Percentiles rank a stretch among this genome's conserved stretches.
These are phyloP conservation scores for Heliornis fulica DNA, from an alignment of 2,113 vertebrate genomes.

Conservation along the genomic window DNA sequence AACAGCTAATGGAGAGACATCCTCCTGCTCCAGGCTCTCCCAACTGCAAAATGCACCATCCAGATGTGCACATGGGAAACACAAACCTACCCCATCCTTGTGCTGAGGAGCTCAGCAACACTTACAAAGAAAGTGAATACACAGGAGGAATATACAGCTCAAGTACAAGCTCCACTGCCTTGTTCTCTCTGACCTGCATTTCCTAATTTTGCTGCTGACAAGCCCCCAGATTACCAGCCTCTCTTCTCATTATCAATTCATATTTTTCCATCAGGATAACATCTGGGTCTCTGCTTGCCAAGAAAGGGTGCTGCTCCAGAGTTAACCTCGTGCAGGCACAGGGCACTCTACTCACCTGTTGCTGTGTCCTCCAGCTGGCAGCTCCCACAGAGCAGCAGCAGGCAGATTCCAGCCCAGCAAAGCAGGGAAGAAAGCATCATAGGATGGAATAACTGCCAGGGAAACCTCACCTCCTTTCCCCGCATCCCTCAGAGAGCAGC, in stretches of 20 bases:
- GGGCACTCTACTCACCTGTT: not conserved
- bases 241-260: too few species aligned
- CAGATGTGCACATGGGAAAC: rapidly evolving
- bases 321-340: not conserved
- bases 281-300: not conserved
- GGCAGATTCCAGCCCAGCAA: not conserved
- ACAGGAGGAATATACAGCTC: not conserved
- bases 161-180: not conserved
- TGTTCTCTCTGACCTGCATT: not conserved
- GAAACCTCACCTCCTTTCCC: not conserved
- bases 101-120: not conserved
- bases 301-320: not conserved
- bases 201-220: not conserved
- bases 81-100: not conserved
- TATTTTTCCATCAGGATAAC: not conserved
- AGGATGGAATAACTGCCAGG: not conserved
- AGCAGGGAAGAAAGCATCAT: rapidly evolving
- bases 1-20: not conserved
- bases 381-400: not conserved
- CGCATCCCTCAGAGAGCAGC: rapidly evolving
- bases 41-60: rapidly evolving
- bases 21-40: not conserved
- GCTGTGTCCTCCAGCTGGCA: rapidly evolving
- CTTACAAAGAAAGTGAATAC: not conserved
- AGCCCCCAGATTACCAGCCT: not conserved